phyloP scores from a whole-genome alignment of 2,113 vertebrate species.

The Mustelus asterias region DNA sequence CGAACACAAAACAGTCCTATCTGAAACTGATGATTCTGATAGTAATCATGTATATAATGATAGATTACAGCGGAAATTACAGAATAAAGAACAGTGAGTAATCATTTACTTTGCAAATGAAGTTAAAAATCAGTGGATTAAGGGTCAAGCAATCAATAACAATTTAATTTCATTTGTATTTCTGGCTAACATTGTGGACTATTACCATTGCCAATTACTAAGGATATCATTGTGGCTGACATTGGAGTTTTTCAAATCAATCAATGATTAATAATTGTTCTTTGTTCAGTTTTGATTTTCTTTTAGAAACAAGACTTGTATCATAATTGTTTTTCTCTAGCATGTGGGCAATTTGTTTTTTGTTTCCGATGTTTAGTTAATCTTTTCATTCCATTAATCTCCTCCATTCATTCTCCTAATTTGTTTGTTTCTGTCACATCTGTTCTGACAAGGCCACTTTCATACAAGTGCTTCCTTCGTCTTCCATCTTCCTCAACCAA shows the following conservation, averaged over 20 bases:
- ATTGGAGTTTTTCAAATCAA: not conserved
- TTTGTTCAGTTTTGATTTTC: constrained; percentile 12
- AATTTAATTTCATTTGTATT: constrained; percentile 31
- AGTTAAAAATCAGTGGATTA: constrained; percentile 29
- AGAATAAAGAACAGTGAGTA: not conserved
- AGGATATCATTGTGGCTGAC: not conserved
- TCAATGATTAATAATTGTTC: not conserved
- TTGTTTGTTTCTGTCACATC: too few species aligned
- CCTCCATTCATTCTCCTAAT: too few species aligned
- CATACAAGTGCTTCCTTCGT: too few species aligned
- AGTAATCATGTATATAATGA: constrained; percentile 27
- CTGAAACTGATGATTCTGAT: constrained; percentile 5
- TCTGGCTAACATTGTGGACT: not conserved
- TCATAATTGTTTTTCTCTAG: not conserved
- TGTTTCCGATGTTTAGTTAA: not conserved
- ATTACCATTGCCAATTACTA: not conserved
- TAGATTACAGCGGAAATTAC: not conserved
- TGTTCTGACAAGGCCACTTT: too few species aligned
- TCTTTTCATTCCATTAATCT: not conserved
- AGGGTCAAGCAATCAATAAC: constrained; percentile 15
- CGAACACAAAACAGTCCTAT: not conserved
- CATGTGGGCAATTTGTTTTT: not conserved
- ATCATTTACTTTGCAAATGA: not conserved
- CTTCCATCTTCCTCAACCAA: too few species aligned
- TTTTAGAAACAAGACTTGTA: not conserved